Conservation (phyloP, 2,113 vertebrate genomes). For the Pterocles orientalis region DNA sequence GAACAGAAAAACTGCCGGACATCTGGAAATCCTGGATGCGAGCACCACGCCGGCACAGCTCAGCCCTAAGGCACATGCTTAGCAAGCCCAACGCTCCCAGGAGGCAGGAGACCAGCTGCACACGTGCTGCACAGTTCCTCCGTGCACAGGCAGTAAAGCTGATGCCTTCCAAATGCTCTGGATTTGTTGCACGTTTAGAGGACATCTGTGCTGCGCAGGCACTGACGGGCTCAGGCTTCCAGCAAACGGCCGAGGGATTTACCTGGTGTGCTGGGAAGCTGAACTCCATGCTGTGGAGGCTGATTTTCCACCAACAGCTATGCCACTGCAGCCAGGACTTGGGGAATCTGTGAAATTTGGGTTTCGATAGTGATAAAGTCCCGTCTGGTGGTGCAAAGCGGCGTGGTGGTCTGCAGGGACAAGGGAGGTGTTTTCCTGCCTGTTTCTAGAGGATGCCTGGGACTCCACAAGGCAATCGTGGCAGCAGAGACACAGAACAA, state of each 20-base stretch:
- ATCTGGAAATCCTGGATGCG: not conserved
- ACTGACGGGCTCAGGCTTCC: not conserved
- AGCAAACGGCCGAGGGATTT: not conserved
- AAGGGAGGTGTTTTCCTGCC: not conserved
- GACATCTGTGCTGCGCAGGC: not conserved
- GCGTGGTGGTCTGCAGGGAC: not conserved
- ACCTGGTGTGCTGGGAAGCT: not conserved
- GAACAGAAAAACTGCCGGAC: not conserved
- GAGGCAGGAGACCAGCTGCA: not conserved
- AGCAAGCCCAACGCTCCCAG: not conserved
- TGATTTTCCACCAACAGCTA: not conserved
- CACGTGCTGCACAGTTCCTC: not conserved
- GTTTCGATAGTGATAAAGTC: not conserved
- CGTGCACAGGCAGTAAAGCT: not conserved
- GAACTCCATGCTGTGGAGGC: not conserved
- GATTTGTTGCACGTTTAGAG: not conserved
- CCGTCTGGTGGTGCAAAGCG: not conserved
- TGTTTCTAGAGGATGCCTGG: not conserved
- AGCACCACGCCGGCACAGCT: not conserved
- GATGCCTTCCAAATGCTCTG: not conserved
- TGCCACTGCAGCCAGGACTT: not conserved
- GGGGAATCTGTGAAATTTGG: not conserved
- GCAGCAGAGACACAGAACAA: not conserved
- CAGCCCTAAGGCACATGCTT: not conserved
- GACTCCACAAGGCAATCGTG: not conserved